Percentiles rank a stretch among this genome's conserved stretches.
Conservation (phyloP, 2,113 vertebrate species). For the Bos javanicus region DNA sequence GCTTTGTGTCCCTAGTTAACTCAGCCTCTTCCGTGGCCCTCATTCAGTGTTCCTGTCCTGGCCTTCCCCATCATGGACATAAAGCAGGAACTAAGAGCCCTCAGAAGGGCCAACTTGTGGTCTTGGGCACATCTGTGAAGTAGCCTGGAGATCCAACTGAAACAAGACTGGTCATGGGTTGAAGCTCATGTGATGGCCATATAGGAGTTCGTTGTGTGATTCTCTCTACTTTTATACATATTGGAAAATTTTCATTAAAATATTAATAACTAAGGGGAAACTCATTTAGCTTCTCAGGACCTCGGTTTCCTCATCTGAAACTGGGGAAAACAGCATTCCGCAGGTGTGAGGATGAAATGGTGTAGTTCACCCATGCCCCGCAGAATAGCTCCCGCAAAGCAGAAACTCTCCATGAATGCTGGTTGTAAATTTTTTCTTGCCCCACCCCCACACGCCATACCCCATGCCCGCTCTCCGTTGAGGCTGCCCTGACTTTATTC, state of each 20-base stretch:
- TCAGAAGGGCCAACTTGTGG: background rate
- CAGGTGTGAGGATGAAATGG: background rate
- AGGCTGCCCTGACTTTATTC: background rate
- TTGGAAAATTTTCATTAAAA: background rate
- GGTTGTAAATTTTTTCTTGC: background rate
- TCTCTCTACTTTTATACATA: background rate
- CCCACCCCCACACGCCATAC: background rate
- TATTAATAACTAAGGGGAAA: background rate
- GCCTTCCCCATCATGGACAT: background rate
- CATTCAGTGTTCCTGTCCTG: background rate
- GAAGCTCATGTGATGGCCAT: background rate
- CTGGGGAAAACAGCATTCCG: background rate
- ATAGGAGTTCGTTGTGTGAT: background rate
- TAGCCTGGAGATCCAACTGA: background rate
- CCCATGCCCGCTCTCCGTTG: accelerated
- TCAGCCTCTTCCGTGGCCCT: background rate
- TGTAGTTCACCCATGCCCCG: background rate
- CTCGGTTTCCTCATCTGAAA: background rate
- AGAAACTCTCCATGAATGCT: background rate
- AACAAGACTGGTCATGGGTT: background rate
- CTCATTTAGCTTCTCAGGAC: background rate
- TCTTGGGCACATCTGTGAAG: background rate
- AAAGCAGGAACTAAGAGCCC: background rate
- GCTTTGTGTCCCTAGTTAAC: background rate
- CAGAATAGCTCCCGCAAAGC: background rate